phyloP scores from a whole-genome alignment of 2,113 vertebrate genomes.

The Balaeniceps rex region DNA sequence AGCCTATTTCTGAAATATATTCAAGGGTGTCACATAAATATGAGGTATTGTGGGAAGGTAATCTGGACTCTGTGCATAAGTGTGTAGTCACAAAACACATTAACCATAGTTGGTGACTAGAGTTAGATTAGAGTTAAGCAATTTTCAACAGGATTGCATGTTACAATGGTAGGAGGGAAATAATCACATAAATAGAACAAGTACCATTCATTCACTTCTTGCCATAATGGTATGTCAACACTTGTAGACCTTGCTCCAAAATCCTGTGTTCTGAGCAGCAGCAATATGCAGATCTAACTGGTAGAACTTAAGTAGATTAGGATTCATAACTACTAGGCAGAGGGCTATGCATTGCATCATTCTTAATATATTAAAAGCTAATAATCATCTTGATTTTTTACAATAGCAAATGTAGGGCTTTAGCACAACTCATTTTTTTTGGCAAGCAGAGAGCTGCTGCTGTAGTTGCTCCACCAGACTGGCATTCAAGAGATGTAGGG shows the following conservation, averaged over 20 bases:
- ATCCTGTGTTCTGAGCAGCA: not conserved
- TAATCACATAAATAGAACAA: not conserved
- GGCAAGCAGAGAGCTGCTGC: not conserved
- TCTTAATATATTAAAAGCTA: not conserved
- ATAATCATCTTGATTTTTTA: not conserved
- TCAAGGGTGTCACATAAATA: conserved; percentile 5
- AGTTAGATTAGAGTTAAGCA: not conserved
- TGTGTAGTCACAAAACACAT: not conserved
- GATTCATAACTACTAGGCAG: not conserved
- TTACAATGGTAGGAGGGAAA: not conserved
- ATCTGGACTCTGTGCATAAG: not conserved
- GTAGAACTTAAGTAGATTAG: not conserved
- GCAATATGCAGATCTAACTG: not conserved
- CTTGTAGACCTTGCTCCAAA: not conserved
- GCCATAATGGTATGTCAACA: not conserved
- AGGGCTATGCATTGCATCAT: not conserved
- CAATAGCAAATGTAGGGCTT: not conserved
- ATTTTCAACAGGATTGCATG: not conserved
- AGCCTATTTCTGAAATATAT: not conserved
- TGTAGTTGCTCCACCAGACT: not conserved
- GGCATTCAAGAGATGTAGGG: not conserved
- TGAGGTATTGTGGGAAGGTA: not conserved
- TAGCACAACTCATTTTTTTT: not conserved
- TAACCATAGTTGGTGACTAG: not conserved
- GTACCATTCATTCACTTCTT: not conserved